phyloP scores from a whole-genome alignment of 2,888 invertebrate genomes.

The Eupithecia abbreviata region DNA sequence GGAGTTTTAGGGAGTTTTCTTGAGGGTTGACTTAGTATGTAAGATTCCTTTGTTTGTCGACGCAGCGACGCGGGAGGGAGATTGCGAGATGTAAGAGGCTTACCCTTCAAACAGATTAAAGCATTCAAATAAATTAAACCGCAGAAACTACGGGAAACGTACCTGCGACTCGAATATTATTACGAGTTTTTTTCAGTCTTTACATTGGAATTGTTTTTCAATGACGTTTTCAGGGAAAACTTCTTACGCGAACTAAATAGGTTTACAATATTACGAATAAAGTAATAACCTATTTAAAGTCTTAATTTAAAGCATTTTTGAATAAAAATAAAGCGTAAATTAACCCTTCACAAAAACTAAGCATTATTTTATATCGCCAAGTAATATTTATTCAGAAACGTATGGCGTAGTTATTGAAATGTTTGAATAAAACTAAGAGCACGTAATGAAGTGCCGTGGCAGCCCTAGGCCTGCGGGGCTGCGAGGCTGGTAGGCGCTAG shows the following conservation, averaged over 20 bases:
- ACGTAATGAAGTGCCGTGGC: constrained; percentile 37
- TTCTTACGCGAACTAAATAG: background rate
- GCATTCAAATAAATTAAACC: constrained; percentile 8
- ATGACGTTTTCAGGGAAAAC: background rate
- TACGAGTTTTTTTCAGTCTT: background rate
- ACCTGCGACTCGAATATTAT: background rate
- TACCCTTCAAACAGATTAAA: constrained; percentile 20
- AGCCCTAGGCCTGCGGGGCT: constrained; percentile 63
- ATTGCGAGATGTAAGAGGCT: constrained; percentile 25
- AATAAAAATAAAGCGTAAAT: background rate
- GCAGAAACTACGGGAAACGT: background rate
- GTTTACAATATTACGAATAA: background rate
- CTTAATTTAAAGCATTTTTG: background rate
- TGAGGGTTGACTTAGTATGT: constrained; percentile 54
- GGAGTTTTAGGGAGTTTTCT: constrained; percentile 34
- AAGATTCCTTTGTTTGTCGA: constrained; percentile 48
- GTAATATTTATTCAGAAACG: background rate
- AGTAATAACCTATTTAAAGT: background rate
- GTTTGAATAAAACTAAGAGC: constrained; percentile 25
- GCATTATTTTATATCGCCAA: background rate
- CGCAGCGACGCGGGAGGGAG: constrained; percentile 13
- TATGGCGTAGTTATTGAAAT: background rate
- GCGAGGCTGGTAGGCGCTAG: constrained; percentile 68
- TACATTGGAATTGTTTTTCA: background rate
- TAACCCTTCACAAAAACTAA: background rate